Conservation (phyloP, 2,888 invertebrate genomes). For the Archips crataeganus region DNA sequence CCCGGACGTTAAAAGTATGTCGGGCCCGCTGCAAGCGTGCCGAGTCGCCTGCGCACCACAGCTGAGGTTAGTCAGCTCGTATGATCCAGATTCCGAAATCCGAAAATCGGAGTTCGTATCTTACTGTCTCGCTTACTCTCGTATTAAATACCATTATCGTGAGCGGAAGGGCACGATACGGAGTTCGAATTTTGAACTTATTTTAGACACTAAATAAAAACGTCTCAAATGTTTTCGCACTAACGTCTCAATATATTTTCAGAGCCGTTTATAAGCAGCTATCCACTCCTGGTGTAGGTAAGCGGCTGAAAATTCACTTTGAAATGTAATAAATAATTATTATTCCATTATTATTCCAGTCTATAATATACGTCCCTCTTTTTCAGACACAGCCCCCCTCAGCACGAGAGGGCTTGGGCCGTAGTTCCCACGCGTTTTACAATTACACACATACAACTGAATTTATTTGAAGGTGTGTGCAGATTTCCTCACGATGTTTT, state of each 20-base stretch:
- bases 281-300: constrained; percentile 58
- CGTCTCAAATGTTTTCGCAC: not conserved
- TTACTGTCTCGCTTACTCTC: not conserved
- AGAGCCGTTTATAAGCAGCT: constrained; percentile 72
- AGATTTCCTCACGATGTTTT: no score
- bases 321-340: not conserved
- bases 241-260: constrained; percentile 47
- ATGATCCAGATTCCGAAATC: not conserved
- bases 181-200: not conserved
- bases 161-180: not conserved
- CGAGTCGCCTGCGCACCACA: constrained; percentile 73
- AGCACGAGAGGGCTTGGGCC: no score
- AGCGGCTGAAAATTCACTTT: constrained; percentile 15
- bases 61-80: constrained; percentile 60
- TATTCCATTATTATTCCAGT: no score
- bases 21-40: constrained; percentile 68
- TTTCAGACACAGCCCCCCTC: no score
- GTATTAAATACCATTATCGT: not conserved
- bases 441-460: no score
- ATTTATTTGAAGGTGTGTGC: no score
- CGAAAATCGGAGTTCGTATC: not conserved
- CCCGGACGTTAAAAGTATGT: constrained; percentile 62
- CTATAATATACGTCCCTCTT: no score
- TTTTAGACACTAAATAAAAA: no score
- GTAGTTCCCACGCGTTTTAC: no score